Evolutionary conservation across 2,113 vertebrate species (phyloP).

Genomic region (Zingel zingel): DNA sequence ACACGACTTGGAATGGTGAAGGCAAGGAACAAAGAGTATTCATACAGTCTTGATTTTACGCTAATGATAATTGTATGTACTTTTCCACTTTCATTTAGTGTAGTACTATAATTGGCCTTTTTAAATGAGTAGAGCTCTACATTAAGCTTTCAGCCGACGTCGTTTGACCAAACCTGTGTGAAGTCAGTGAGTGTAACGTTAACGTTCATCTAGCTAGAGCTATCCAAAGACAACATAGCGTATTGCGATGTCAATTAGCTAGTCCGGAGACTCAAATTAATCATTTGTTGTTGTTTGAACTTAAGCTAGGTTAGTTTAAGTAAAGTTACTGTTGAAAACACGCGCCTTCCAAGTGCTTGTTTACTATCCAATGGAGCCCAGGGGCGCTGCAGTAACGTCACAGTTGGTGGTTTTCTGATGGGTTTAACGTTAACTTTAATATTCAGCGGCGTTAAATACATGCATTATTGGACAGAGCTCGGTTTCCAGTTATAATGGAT

Average conservation of each 20-base stretch:
- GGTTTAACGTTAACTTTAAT: neutral
- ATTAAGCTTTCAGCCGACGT: neutral
- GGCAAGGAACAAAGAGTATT: conserved; percentile 52
- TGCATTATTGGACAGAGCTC: neutral
- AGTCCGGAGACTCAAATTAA: neutral
- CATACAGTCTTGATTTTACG: neutral
- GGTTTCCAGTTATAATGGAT: conserved; percentile 50
- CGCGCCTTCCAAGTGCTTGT: neutral
- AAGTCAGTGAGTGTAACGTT: neutral
- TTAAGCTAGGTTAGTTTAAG: too few species aligned
- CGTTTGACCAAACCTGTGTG: neutral
- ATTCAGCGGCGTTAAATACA: neutral
- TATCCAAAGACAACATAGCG: neutral
- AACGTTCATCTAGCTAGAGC: neutral
- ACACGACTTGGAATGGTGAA: conserved; percentile 24
- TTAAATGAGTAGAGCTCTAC: neutral
- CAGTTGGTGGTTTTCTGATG: neutral
- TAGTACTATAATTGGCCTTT: neutral
- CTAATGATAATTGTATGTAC: neutral
- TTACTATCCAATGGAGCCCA: neutral
- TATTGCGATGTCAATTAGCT: neutral
- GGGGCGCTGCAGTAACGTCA: neutral
- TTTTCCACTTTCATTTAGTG: neutral
- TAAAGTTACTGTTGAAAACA: neutral
- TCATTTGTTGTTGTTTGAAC: too few species aligned